Evolutionary conservation across 2,797 vertebrate genomes (phyloP).

Genomic region (Crossoptilon crossoptilon): DNA sequence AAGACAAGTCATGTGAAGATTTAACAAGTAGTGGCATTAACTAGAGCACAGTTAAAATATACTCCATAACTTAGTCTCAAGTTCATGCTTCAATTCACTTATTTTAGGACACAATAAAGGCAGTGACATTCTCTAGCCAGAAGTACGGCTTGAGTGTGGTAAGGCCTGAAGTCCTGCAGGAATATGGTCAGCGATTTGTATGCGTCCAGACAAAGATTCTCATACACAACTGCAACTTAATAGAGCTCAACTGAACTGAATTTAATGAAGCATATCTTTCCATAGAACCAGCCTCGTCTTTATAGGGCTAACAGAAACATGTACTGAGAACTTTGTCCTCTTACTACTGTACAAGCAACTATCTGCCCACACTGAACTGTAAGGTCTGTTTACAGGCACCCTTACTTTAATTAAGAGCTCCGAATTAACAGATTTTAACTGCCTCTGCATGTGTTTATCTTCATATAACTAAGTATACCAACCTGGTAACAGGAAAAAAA

Average conservation of each 20-base stretch:
- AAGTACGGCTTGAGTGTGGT: neutral
- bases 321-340: neutral
- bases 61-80: slow-evolving; percentile 23
- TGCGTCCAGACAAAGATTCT: neutral
- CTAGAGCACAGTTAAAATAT: slow-evolving; percentile 37
- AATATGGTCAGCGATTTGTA: neutral
- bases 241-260: neutral
- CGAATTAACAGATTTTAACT: neutral
- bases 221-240: neutral
- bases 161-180: neutral
- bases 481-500: neutral
- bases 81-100: neutral
- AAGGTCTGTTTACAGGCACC: neutral
- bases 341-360: neutral
- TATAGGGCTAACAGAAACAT: rapidly evolving
- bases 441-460: neutral
- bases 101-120: neutral
- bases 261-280: neutral
- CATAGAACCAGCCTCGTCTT: neutral
- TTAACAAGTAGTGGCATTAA: slow-evolving; percentile 54
- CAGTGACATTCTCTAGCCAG: neutral
- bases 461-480: rapidly evolving
- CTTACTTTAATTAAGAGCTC: neutral
- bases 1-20: slow-evolving; percentile 64
- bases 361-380: neutral